These are phyloP conservation scores for Zoanthus sociatus DNA, from an alignment of 92 coral and sea anemone genomes.

Conservation along the genomic window DNA sequence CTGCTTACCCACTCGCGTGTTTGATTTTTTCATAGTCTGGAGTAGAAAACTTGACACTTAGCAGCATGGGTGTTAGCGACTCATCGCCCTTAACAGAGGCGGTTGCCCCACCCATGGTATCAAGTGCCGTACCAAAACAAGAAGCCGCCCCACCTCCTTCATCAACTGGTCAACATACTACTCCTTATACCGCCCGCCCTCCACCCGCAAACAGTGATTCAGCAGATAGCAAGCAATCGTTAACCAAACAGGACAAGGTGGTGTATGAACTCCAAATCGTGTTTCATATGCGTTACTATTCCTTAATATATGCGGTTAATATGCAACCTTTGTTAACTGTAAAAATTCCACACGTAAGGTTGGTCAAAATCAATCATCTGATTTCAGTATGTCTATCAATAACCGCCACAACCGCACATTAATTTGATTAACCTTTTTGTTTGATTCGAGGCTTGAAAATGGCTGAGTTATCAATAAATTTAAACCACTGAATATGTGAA, in stretches of 20 bases:
- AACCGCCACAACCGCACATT: too few species aligned
- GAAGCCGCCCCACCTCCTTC: constrained; percentile 56
- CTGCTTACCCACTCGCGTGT: too few species aligned
- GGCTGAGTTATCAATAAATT: too few species aligned
- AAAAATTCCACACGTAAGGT: too few species aligned
- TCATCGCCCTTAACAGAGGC: constrained; percentile 35
- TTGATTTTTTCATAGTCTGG: constrained; percentile 59
- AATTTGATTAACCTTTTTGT: too few species aligned
- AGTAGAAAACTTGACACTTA: constrained; percentile 74
- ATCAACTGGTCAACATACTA: constrained; percentile 22
- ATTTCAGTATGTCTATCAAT: too few species aligned
- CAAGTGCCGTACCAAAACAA: constrained; percentile 57
- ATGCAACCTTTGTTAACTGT: too few species aligned
- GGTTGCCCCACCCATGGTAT: constrained; percentile 49
- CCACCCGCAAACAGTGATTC: constrained; percentile 18
- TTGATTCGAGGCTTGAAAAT: too few species aligned
- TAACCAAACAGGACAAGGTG: constrained; percentile 71
- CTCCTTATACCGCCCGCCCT: not conserved
- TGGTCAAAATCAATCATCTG: too few species aligned
- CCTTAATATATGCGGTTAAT: not conserved
- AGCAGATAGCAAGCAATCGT: constrained; percentile 35
- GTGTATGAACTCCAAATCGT: not conserved
- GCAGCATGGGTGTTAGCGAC: constrained; percentile 35
- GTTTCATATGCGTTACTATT: not conserved
- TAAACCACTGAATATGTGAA: too few species aligned